These are phyloP conservation scores for Peromyscus eremicus DNA, from an alignment of 2,797 vertebrate species.

Conservation along the genomic window DNA sequence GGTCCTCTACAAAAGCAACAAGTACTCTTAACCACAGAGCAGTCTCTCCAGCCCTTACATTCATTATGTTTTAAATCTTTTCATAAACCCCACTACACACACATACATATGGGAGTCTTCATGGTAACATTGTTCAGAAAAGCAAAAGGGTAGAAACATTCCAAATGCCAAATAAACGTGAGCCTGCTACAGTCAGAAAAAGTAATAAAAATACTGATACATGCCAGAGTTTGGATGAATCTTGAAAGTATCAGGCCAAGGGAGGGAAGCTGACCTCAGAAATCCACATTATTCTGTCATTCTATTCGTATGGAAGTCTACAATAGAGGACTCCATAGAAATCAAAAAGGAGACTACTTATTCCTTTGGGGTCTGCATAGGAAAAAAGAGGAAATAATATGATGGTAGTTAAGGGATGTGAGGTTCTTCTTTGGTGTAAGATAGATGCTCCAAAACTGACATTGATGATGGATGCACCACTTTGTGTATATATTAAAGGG, in stretches of 20 bases:
- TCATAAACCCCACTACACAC: background rate
- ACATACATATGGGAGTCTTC: background rate
- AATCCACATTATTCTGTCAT: background rate
- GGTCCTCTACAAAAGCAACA: background rate
- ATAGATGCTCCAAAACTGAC: conserved; percentile 44
- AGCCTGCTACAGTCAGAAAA: background rate
- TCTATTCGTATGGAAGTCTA: background rate
- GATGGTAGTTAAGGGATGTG: background rate
- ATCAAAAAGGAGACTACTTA: background rate
- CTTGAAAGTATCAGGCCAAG: background rate
- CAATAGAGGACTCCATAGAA: background rate
- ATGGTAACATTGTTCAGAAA: background rate
- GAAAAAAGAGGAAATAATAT: background rate
- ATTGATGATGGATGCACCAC: background rate
- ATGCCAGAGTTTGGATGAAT: background rate
- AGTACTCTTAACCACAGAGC: background rate
- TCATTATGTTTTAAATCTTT: background rate
- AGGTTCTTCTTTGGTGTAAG: background rate
- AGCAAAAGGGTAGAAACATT: background rate
- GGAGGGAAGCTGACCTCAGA: background rate
- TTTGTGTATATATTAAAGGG: conserved; percentile 10
- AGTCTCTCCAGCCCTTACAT: background rate
- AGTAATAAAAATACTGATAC: background rate
- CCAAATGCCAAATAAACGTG: background rate
- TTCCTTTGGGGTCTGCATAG: background rate